A percentile compares a stretch with the other conserved stretches of the same genome.
These are phyloP conservation scores for Bimastos eiseni DNA, from an alignment of 2,888 invertebrate genomes.

Conservation along the genomic window DNA sequence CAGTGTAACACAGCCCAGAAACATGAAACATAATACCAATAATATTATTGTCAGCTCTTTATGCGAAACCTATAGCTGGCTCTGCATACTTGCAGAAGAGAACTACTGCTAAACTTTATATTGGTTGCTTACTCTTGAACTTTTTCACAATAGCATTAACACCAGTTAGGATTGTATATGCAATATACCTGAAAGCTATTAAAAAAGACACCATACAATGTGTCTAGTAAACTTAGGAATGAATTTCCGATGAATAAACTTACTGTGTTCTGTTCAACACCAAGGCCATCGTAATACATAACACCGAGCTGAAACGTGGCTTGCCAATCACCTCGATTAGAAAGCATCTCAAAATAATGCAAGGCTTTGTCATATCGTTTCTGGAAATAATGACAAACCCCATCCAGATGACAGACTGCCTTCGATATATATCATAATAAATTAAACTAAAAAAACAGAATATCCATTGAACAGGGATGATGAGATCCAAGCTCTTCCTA, in stretches of 20 bases:
- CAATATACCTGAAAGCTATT: neutral
- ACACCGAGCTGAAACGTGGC: constrained; percentile 58
- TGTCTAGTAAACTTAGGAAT: neutral
- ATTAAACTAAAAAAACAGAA: neutral
- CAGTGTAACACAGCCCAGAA: too few species aligned
- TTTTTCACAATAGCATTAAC: too few species aligned
- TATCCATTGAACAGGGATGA: too few species aligned
- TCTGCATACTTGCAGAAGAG: too few species aligned
- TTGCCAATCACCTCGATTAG: constrained; percentile 55
- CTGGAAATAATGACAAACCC: constrained; percentile 45
- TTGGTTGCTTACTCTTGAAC: too few species aligned
- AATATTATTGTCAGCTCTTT: too few species aligned
- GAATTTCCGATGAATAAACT: constrained; percentile 32
- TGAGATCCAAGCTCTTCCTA: too few species aligned
- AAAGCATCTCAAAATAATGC: constrained; percentile 56
- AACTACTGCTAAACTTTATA: too few species aligned
- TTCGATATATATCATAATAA: neutral
- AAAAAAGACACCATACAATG: neutral
- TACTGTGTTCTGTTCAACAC: constrained; percentile 52
- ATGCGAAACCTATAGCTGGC: too few species aligned
- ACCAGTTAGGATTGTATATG: neutral
- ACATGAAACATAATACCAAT: too few species aligned
- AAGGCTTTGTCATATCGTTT: constrained; percentile 54
- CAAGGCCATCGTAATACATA: constrained; percentile 61
- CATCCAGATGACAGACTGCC: neutral